These are phyloP conservation scores for Caenorhabditis plicata DNA, from an alignment of 2,888 invertebrate species.

Conservation along the genomic window DNA sequence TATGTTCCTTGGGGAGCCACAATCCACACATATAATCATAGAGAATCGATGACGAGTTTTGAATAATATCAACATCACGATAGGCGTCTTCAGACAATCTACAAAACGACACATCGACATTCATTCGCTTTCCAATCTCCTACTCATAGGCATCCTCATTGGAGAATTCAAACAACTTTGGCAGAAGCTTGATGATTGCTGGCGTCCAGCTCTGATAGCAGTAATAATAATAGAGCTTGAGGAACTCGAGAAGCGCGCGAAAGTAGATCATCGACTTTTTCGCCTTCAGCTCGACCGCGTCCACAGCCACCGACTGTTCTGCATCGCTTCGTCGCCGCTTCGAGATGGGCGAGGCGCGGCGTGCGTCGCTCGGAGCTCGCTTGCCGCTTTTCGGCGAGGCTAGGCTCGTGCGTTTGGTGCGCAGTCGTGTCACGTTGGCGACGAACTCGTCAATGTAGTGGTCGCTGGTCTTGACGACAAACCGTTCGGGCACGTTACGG, in stretches of 20 bases:
- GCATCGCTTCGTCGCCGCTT: neutral
- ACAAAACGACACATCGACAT: no score
- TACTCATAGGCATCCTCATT: slow-evolving; percentile 34
- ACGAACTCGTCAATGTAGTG: slow-evolving; percentile 14
- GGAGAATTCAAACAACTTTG: slow-evolving; percentile 32
- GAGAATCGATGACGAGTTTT: slow-evolving; percentile 14
- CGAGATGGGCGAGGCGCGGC: neutral
- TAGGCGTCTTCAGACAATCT: slow-evolving; percentile 22
- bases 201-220: slow-evolving; percentile 33
- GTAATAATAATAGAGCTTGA: slow-evolving; percentile 29
- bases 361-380: no score
- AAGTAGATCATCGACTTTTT: slow-evolving; percentile 26
- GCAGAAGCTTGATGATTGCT: slow-evolving; percentile 23
- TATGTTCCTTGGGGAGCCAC: slow-evolving; percentile 14
- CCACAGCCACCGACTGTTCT: neutral
- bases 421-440: no score
- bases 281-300: neutral
- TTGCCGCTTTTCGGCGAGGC: neutral
- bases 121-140: no score
- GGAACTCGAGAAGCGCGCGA: slow-evolving; percentile 30
- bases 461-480: slow-evolving; percentile 15
- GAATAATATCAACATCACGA: slow-evolving; percentile 29
- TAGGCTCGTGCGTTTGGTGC: neutral
- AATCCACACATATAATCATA: slow-evolving; percentile 35
- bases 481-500: slow-evolving; percentile 10